phyloP scores from a whole-genome alignment of 1,140 invertebrate species.

The Araneus ventricosus region DNA sequence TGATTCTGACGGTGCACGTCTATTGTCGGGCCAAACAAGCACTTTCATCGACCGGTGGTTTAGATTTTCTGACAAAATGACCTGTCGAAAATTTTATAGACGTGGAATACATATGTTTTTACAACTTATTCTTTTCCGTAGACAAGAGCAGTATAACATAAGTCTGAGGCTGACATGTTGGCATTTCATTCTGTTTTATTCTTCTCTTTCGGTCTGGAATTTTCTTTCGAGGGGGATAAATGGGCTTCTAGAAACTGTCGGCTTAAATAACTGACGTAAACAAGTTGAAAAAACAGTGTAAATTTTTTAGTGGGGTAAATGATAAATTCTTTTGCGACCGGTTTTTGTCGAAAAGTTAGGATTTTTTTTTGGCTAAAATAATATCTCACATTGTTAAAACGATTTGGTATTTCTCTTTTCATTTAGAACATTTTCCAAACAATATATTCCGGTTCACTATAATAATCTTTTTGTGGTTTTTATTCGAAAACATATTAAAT shows the following conservation, averaged over 20 bases:
- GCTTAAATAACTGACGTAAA: slow-evolving; percentile 3
- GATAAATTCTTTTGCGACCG: no score
- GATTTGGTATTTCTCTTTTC: no score
- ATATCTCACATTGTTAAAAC: no score
- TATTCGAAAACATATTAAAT: no score
- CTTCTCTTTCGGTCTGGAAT: not conserved
- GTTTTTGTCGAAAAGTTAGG: no score
- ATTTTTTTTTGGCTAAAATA: no score
- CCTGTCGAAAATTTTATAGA: not conserved
- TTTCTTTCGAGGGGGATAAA: not conserved
- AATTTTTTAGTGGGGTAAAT: no score
- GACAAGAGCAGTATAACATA: not conserved
- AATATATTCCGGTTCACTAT: no score
- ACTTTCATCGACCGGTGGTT: not conserved
- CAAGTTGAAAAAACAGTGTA: not conserved
- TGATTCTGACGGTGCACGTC: not conserved
- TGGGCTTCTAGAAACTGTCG: not conserved
- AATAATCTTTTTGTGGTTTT: no score
- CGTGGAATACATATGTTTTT: not conserved
- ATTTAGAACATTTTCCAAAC: no score
- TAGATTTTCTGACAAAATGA: not conserved
- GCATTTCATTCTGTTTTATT: slow-evolving; percentile 1
- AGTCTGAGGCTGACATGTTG: not conserved
- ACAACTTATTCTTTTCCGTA: not conserved
- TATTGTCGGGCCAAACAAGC: not conserved